Conservation (phyloP, 2,888 invertebrate genomes). For the Galeopsomyia nigrocyanea region DNA sequence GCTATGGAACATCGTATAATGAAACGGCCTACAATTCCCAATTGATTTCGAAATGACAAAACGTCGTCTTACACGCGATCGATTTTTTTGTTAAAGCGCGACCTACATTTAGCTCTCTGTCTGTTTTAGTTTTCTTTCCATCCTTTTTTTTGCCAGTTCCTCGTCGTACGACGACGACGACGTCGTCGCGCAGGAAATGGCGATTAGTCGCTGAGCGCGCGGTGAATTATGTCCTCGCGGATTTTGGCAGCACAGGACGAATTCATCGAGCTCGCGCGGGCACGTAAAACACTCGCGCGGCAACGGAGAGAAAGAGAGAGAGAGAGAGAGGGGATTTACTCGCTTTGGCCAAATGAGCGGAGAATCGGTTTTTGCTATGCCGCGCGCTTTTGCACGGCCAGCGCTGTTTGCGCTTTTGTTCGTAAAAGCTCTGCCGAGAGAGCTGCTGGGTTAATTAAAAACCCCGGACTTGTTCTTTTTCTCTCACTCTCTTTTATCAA, state of each 20-base stretch:
- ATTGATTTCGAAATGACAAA: too few species aligned
- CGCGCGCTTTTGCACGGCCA: too few species aligned
- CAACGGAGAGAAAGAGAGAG: too few species aligned
- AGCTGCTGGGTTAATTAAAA: too few species aligned
- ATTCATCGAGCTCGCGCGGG: constrained; percentile 15
- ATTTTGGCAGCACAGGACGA: constrained; percentile 25
- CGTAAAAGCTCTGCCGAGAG: too few species aligned
- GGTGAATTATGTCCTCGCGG: constrained; percentile 15
- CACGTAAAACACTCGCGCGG: constrained; percentile 19
- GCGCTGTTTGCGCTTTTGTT: too few species aligned
- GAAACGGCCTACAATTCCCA: too few species aligned
- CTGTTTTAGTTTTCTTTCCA: too few species aligned
- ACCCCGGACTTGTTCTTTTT: too few species aligned
- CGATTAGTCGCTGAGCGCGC: constrained; percentile 37
- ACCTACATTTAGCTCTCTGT: not conserved
- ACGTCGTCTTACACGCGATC: not conserved
- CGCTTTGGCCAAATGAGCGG: not conserved
- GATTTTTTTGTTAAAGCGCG: not conserved
- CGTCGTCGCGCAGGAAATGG: constrained; percentile 18
- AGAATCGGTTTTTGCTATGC: too few species aligned
- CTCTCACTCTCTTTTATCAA: too few species aligned
- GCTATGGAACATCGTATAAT: too few species aligned
- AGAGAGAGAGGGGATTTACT: constrained; percentile 24
- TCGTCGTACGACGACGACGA: not conserved
- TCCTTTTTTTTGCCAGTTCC: not conserved